Conservation (phyloP, 2,797 vertebrate species). For the Lateolabrax maculatus region DNA sequence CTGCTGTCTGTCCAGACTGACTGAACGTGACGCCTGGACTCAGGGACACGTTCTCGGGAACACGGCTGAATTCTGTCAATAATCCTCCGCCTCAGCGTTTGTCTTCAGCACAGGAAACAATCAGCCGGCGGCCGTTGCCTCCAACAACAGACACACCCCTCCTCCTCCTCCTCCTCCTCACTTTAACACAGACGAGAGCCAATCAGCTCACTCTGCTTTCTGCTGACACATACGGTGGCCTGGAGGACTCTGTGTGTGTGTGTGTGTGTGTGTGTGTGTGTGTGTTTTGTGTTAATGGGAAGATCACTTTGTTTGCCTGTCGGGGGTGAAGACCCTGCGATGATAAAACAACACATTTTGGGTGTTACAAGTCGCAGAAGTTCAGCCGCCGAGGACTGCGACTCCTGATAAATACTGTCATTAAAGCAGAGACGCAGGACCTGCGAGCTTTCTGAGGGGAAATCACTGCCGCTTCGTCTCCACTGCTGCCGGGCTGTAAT, state of each 20-base stretch:
- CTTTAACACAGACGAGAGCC: background rate
- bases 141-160: background rate
- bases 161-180: background rate
- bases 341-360: constrained; percentile 71
- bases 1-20: too few relatives aligned
- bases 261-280: constrained; percentile 26
- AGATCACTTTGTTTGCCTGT: constrained; percentile 66
- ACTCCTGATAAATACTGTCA: constrained; percentile 82
- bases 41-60: too few relatives aligned
- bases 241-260: constrained; percentile 5
- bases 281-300: constrained; percentile 59
- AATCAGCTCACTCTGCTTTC: background rate
- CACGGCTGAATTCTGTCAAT: too few relatives aligned
- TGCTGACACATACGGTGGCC: background rate
- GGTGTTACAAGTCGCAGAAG: constrained; percentile 68
- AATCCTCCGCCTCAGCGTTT: background rate
- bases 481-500: constrained; percentile 11
- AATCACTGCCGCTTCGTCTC: background rate
- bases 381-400: constrained; percentile 66
- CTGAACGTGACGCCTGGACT: too few relatives aligned
- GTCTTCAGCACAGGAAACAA: background rate
- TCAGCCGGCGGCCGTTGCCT: background rate
- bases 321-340: constrained; percentile 53
- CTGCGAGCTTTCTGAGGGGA: background rate
- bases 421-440: constrained; percentile 64